A percentile compares a stretch with the other conserved stretches of the same genome.
Conservation (phyloP, 2,888 invertebrate genomes). For the Netelia inedita region DNA sequence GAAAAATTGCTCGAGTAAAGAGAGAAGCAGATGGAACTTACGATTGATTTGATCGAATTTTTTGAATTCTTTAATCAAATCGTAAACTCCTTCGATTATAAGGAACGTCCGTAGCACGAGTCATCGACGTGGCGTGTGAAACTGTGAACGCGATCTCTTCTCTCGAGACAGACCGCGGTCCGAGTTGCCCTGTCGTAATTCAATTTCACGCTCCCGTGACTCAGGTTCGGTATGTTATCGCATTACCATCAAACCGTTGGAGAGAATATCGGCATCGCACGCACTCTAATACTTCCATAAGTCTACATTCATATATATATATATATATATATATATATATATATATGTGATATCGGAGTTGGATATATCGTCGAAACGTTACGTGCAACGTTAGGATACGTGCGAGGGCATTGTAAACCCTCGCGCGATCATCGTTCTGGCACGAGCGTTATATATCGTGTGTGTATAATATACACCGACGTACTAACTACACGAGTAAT, state of each 20-base stretch:
- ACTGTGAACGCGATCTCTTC: slow-evolving; percentile 30
- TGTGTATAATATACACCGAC: slow-evolving; percentile 3
- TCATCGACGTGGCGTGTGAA: slow-evolving; percentile 36
- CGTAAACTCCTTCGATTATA: too few relatives aligned
- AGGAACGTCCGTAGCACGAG: too few relatives aligned
- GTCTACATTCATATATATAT: slow-evolving; percentile 9
- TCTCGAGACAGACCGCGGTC: slow-evolving; percentile 1
- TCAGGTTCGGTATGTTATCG: slow-evolving; percentile 74
- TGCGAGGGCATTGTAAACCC: slow-evolving; percentile 6
- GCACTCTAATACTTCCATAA: slow-evolving; percentile 33
- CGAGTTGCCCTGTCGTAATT: slow-evolving; percentile 72
- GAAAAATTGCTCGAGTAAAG: too few relatives aligned
- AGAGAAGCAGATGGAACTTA: too few relatives aligned
- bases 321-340: slow-evolving; percentile 14
- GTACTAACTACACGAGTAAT: slow-evolving; percentile 22
- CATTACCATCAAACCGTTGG: slow-evolving; percentile 33
- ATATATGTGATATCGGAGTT: not conserved
- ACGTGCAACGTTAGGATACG: not conserved
- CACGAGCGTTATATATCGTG: slow-evolving; percentile 13
- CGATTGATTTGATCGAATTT: too few relatives aligned
- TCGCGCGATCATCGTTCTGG: slow-evolving; percentile 15
- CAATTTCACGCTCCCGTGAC: slow-evolving; percentile 78
- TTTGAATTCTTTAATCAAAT: too few relatives aligned
- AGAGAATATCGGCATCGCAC: slow-evolving; percentile 55
- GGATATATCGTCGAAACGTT: slow-evolving; percentile 8